These are phyloP conservation scores for Myotis daubentonii DNA, from an alignment of 2,797 vertebrate species.

Conservation along the genomic window DNA sequence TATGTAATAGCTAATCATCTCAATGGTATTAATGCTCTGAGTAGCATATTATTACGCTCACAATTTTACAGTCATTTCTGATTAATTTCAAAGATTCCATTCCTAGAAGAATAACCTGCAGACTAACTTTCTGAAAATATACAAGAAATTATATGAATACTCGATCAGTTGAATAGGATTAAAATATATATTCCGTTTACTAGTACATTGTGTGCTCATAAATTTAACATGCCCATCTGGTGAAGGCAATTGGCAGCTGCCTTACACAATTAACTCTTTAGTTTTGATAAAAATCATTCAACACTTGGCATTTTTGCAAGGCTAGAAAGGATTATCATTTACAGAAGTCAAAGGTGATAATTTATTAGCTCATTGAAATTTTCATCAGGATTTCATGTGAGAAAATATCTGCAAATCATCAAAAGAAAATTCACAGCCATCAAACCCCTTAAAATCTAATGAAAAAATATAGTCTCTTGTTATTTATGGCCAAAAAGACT, in stretches of 20 bases:
- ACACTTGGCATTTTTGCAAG: not conserved
- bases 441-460: not conserved
- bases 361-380: conserved; percentile 13
- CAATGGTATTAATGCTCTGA: not conserved
- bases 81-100: conserved; percentile 2
- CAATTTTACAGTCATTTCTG: conserved; percentile 18
- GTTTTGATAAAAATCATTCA: not conserved
- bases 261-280: not conserved
- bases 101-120: not conserved
- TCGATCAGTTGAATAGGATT: not conserved
- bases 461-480: not conserved
- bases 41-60: not conserved
- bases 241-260: not conserved
- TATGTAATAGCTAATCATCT: not conserved
- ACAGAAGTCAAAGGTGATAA: not conserved
- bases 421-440: not conserved
- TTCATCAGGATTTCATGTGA: not conserved
- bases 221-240: not conserved
- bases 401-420: not conserved
- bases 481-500: not conserved
- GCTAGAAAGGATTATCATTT: not conserved
- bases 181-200: not conserved
- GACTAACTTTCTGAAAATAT: conserved; percentile 41
- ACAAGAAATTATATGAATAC: conserved; percentile 18
- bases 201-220: not conserved